Evolutionary conservation across 2,888 invertebrate genomes (phyloP), one percentile per base, ranked within the genome.

Genomic region (Chromoteleia sp.): DNA sequence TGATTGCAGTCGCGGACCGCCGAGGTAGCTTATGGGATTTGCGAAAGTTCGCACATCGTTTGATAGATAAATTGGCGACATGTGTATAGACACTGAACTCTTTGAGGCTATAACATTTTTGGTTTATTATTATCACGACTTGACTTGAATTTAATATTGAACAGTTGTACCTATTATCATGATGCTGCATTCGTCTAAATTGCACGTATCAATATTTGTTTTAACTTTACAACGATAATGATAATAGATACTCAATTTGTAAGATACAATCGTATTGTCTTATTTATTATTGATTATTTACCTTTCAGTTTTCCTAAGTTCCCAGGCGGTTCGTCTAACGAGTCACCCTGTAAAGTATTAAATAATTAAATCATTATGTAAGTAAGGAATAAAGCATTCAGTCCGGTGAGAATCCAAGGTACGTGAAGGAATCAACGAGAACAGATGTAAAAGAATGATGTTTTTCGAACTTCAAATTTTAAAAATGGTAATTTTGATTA

Each of bases 11-110:
- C 93, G 92, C 10, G 95, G 94, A 70, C 95, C 95, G 79, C 95
- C 95, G 85, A 95, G 92, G 90, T 95, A 95, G 90, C 95, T 95
- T 86, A 95, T 92, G 50, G 95, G 95, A 92, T 95, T 95, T 78
- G 92, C 93, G 89, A 94, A 95, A 83, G 92, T 93, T 83, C 94
- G 92, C 71, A 92, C 93, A 74, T 92, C 90, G 59, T 93, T 93
- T 77, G 93, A 92, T 39, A 95, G 89, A 84, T 86, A 94, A 67
- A 94, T 91, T 30, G 95, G 94, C n/a, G 86, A 85, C 45, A 88
- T 58, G 17, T 65, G 74, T 75, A 74, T 74, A 1, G 77, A 70
- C 12, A 59, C 21, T 50, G 48, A 59, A 54, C 77, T 75, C 52
- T 78, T 54, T 41, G 63, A 73, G 14, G 70, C 65, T 76, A 59